Conservation (phyloP, 2,888 invertebrate genomes). For the Protophormia terraenovae region DNA sequence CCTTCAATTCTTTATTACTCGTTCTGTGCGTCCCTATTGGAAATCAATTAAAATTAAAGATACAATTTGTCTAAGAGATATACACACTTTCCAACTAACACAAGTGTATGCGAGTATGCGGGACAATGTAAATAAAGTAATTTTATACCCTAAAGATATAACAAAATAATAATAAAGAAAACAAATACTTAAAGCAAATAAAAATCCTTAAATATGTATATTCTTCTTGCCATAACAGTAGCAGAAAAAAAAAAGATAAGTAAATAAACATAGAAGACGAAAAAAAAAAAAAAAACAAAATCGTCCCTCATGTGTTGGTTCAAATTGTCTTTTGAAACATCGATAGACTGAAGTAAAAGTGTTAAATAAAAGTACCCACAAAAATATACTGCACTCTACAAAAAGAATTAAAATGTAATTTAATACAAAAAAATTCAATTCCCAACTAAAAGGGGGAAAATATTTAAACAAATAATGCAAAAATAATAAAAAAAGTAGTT, state of each 20-base stretch:
- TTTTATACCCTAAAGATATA: constrained; percentile 26
- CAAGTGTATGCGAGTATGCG: constrained; percentile 12
- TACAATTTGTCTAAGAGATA: constrained; percentile 15
- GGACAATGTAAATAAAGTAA: constrained; percentile 38
- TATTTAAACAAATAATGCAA: constrained; percentile 3
- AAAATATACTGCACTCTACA: constrained; percentile 22
- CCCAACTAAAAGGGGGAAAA: constrained; percentile 30
- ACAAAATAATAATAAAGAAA: background rate
- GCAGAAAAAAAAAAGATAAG: constrained; percentile 2
- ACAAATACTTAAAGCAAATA: constrained; percentile 24
- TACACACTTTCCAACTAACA: background rate
- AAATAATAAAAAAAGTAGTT: constrained; percentile 7
- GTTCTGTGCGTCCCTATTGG: background rate
- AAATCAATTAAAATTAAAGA: constrained; percentile 53
- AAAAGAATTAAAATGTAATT: constrained; percentile 60
- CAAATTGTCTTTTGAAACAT: background rate
- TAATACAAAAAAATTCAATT: constrained; percentile 39
- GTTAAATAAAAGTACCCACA: constrained; percentile 15
- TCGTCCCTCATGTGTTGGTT: background rate
- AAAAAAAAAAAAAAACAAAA: background rate
- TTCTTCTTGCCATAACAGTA: background rate
- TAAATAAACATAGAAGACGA: constrained; percentile 4
- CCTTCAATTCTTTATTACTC: background rate
- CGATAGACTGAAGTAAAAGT: constrained; percentile 20
- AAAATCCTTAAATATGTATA: constrained; percentile 19